phyloP scores from a whole-genome alignment of 2,113 vertebrate species.

The Embiotoca jacksoni region DNA sequence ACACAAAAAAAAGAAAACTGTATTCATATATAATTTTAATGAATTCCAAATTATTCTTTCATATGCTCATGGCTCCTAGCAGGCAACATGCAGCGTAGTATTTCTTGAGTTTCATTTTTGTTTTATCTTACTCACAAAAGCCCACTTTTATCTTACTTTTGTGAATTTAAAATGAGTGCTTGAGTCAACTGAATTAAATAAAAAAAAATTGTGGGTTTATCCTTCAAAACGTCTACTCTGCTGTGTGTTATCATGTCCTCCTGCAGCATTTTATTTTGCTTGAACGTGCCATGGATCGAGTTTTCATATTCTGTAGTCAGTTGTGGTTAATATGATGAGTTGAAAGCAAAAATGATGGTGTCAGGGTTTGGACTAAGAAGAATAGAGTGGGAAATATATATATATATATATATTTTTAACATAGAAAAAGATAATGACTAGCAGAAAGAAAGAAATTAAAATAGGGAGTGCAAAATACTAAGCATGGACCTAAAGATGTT shows the following conservation, averaged over 20 bases:
- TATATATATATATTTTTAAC: no score
- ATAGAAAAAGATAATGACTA: neutral
- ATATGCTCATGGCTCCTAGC: neutral
- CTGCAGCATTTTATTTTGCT: neutral
- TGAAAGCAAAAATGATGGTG: slow-evolving; percentile 2
- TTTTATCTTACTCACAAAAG: neutral
- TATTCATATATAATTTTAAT: neutral
- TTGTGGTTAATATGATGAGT: neutral
- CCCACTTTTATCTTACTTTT: neutral
- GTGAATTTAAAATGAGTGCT: neutral
- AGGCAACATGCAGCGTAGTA: neutral
- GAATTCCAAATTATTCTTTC: slow-evolving; percentile 1
- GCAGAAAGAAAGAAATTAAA: neutral
- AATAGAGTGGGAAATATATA: neutral
- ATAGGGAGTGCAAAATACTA: neutral
- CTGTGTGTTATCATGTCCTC: slow-evolving; percentile 5
- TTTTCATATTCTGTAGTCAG: neutral
- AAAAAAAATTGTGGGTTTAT: neutral
- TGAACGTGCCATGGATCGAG: neutral
- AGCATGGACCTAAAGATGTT: neutral
- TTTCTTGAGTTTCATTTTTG: neutral
- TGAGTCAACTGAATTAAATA: neutral
- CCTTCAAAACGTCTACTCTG: neutral
- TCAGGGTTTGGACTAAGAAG: neutral
- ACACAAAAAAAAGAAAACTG: neutral